phyloP scores from a whole-genome alignment of 2,113 vertebrate species.

The Channa maculata region DNA sequence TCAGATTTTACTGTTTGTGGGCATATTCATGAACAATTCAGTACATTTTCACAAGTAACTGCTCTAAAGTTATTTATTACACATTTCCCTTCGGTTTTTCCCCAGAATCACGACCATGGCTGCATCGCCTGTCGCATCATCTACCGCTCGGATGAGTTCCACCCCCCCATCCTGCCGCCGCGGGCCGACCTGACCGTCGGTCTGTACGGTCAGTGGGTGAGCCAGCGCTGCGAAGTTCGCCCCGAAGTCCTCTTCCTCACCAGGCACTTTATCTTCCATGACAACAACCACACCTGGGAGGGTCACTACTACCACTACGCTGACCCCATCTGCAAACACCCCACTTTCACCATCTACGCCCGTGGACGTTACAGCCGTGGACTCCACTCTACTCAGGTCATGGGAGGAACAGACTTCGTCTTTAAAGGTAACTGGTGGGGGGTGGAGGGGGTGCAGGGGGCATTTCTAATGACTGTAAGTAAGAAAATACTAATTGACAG shows the following conservation, averaged over 20 bases:
- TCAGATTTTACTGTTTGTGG: no score
- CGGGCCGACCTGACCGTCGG: conserved; percentile 89
- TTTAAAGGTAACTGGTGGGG: conserved; percentile 90
- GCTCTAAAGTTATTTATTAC: not conserved
- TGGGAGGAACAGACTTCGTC: conserved; percentile 94
- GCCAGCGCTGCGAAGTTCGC: conserved; percentile 95
- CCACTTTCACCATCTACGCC: conserved; percentile 95
- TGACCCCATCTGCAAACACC: conserved; percentile 95
- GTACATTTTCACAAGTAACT: no score
- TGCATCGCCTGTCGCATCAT: conserved; percentile 93
- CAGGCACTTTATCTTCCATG: conserved; percentile 95
- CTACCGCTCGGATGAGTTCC: conserved; percentile 90
- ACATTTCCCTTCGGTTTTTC: not conserved
- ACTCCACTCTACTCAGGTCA: conserved; percentile 88
- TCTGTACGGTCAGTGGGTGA: conserved; percentile 95
- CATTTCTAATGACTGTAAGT: no score
- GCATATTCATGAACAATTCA: no score
- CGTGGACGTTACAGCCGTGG: conserved; percentile 94
- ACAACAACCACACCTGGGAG: conserved; percentile 97
- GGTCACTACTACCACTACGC: conserved; percentile 98
- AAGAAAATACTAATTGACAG: no score
- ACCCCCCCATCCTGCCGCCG: conserved; percentile 91
- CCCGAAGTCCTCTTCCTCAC: conserved; percentile 97
- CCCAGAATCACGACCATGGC: conserved; percentile 89
- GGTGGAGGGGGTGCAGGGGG: no score